Conservation (phyloP, 1,140 invertebrate species). For the Portunus trituberculatus region DNA sequence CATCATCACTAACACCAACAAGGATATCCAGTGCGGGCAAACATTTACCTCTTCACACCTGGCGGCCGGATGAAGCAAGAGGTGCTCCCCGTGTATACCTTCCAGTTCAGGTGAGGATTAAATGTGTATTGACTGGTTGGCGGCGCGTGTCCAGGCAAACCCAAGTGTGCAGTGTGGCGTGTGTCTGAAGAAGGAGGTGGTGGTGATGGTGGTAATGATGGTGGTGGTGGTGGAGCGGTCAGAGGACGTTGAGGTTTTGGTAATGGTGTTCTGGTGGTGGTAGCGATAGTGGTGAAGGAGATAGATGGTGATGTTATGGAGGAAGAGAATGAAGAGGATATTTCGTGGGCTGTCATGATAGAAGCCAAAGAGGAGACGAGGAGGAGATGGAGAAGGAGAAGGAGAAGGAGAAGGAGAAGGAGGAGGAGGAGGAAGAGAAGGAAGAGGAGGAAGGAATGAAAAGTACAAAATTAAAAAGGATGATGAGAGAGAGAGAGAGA, state of each 20-base stretch:
- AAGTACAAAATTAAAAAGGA: neutral
- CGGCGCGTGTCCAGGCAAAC: neutral
- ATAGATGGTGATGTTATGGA: neutral
- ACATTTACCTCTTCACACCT: neutral
- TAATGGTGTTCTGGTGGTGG: too few species aligned
- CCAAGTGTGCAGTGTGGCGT: neutral
- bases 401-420: neutral
- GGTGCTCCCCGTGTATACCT: neutral
- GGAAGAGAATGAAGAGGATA: neutral
- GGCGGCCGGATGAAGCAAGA: too few species aligned
- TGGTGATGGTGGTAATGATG: neutral
- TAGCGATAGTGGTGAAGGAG: neutral
- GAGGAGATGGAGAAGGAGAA: neutral
- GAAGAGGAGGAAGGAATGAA: neutral
- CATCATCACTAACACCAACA: neutral
- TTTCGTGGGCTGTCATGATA: too few species aligned
- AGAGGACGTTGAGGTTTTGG: neutral
- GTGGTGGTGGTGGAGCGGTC: neutral
- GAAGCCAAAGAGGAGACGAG: neutral
- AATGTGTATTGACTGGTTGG: constrained; percentile 27
- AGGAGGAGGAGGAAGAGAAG: neutral
- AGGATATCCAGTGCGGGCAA: neutral
- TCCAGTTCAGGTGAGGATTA: neutral
- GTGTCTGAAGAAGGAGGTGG: neutral
- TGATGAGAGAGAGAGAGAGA: too few species aligned